A percentile compares a stretch with the other conserved stretches of the same genome.
These are phyloP conservation scores for Andricus grossulariae DNA, from an alignment of 1,140 invertebrate genomes.

Conservation along the genomic window DNA sequence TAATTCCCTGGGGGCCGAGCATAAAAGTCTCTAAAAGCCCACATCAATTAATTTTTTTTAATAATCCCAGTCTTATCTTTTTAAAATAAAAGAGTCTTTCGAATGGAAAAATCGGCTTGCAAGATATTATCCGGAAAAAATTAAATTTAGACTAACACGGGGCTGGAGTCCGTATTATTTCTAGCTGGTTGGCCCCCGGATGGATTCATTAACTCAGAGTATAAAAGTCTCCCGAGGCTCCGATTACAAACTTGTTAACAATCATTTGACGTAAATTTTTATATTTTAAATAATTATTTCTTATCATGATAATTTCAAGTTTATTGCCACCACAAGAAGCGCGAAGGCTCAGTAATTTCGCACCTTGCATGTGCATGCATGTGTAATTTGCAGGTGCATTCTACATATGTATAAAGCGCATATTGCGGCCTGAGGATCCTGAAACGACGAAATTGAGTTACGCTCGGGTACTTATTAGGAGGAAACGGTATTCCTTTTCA, in stretches of 20 bases:
- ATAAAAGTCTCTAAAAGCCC: too few relatives aligned
- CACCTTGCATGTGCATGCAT: neutral
- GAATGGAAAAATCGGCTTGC: neutral
- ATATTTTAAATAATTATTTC: neutral
- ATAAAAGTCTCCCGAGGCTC: neutral
- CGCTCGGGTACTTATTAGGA: constrained; percentile 26
- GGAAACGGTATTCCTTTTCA: constrained; percentile 27
- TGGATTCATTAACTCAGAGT: neutral
- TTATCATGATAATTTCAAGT: neutral
- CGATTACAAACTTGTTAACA: neutral
- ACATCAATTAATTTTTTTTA: too few relatives aligned
- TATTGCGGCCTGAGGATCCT: constrained; percentile 12
- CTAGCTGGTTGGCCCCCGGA: neutral
- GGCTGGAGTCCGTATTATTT: neutral
- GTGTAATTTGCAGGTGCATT: constrained; percentile 1
- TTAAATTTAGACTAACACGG: neutral
- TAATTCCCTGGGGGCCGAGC: too few relatives aligned
- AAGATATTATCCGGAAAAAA: constrained; percentile 24
- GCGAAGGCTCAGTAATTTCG: neutral
- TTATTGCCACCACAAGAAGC: neutral
- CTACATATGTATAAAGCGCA: constrained; percentile 15
- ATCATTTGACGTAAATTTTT: too few relatives aligned
- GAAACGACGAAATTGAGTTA: constrained; percentile 21
- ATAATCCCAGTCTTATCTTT: constrained; percentile 4
- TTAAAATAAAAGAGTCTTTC: neutral